Evolutionary conservation across 2,797 vertebrate genomes (phyloP), one percentile per base, ranked within the genome.

Genomic region (Enteromius radiatus): DNA sequence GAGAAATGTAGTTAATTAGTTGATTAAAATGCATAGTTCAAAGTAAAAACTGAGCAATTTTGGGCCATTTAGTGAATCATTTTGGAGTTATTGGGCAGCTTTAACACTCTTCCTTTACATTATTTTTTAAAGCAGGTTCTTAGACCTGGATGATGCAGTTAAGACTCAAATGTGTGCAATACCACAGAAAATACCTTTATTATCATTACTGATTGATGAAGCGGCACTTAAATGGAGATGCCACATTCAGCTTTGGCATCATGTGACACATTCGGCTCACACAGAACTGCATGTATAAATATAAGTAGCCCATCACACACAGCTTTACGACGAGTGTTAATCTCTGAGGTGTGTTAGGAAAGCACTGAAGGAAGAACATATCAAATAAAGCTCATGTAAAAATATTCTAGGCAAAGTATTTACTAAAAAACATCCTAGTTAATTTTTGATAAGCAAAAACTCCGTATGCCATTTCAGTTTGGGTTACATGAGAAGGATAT

Each of bases 311-410:
- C 71, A 54, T 69, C 74, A 81, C 89, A 83, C 87, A 88, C 79
- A 74, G 81, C 45, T 87, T 88, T 88, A 84, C 76, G 83, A 65
- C 75, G 84, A 84, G 59, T 78, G 81, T 76, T 89, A 79, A 87
- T 92, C 84, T 91, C 85, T 86, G 76, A 91, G 86, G 89, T 90
- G 84, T 81, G 78, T 89, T 89, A 84, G 85, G 78, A 75, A 81
- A 88, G 85, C 86, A 86, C 86, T 90, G 84, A 61, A 92, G 86
- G 84, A 89, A 88, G 82, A 78, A 82, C 71, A 78, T 63, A 81
- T 75, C 38, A 68, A 41, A 45, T 65, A 28, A 77, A 78, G 49
- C 69, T 74, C 38, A 54, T 78, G 82, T 78, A n/a, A 80, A 87
- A 88, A 89, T 88, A 87, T 85, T 85, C 73, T 64, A 36, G 80